phyloP scores from a whole-genome alignment of 2,888 invertebrate species.

The Creontiades dilutus region DNA sequence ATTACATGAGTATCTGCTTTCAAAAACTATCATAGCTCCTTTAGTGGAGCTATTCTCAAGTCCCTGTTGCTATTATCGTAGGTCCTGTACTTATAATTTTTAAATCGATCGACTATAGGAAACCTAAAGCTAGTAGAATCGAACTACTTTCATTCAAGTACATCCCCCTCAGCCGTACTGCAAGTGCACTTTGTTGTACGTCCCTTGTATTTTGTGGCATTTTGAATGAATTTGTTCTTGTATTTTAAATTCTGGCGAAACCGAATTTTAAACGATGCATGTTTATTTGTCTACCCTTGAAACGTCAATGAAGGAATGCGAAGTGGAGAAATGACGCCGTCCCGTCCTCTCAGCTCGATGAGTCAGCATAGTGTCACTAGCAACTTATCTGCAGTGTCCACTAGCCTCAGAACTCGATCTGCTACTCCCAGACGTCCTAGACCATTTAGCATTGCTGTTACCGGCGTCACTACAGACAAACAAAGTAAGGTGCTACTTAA shows the following conservation, averaged over 20 bases:
- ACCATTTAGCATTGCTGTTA: constrained; percentile 91
- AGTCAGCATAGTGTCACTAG: constrained; percentile 85
- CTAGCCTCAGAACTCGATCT: constrained; percentile 81
- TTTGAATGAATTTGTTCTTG: not conserved
- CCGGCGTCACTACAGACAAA: constrained; percentile 83
- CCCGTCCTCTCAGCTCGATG: constrained; percentile 92
- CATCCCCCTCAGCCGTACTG: too few relatives aligned
- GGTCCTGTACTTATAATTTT: too few relatives aligned
- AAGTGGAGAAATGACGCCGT: constrained; percentile 86
- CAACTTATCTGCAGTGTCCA: constrained; percentile 79
- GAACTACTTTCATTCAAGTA: too few relatives aligned
- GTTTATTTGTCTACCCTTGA: constrained; percentile 3
- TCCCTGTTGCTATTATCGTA: too few relatives aligned
- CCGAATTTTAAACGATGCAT: not conserved
- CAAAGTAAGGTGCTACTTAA: constrained; percentile 53
- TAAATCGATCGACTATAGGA: too few relatives aligned
- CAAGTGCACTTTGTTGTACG: too few relatives aligned
- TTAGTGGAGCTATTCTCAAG: too few relatives aligned
- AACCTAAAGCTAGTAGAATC: too few relatives aligned
- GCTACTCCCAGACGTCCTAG: constrained; percentile 85
- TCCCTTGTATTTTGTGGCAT: too few relatives aligned
- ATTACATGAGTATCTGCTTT: too few relatives aligned
- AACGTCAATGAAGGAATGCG: constrained; percentile 74
- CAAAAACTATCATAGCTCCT: too few relatives aligned
- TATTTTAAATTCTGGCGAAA: not conserved